Evolutionary conservation across 2,888 invertebrate genomes (phyloP), one percentile per base, ranked within the genome.

Genomic region (Anodontia alba): DNA sequence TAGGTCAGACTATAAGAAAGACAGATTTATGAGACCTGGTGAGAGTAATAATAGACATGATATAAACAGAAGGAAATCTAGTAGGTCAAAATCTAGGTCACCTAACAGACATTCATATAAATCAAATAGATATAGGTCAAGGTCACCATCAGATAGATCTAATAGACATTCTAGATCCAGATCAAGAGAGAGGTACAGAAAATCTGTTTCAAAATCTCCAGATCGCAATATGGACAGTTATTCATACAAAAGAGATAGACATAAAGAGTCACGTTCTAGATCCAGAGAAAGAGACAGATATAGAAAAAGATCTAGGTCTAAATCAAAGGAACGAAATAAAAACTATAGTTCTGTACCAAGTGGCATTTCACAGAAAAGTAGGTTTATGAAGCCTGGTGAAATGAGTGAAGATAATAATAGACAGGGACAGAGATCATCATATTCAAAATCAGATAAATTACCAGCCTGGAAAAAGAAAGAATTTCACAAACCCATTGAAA

Each of bases 401-500:
- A 76, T 81, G 57, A 57, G 68, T 36, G 80, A 67, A 29, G 57
- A 72, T 26, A 68, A 38, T 66, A 54, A 54, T 43, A 73, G 29
- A 46, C 69, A 31, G 67, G 46, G 33, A 69, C 79, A 66, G 68
- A 62, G 67, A 17, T 33, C 57, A 54, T 46, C 71, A 71, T 2
- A 29, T 54, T 7, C 33, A 62, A 43, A 36, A n/a, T 73, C 72
- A 29, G 42, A 51, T 15, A 73, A 73, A 66, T 46, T 57, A 26
- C 89, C 89, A 36, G 81, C 87, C 23, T 90, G 90, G 90, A 90
- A 82, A 77, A 91, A 90, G 81, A 89, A 88, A 57, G 88, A 88
- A 72, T 89, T 86, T 69, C 82, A 83, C 1, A 88, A 88, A 68
- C 86, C 83, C 36, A 74, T 74, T 17, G 31, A 54, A 8, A n/a